Base-by-base conservation (phyloP, 2,113 vertebrate species). In the Dendropsophus ebraccatus region DNA sequence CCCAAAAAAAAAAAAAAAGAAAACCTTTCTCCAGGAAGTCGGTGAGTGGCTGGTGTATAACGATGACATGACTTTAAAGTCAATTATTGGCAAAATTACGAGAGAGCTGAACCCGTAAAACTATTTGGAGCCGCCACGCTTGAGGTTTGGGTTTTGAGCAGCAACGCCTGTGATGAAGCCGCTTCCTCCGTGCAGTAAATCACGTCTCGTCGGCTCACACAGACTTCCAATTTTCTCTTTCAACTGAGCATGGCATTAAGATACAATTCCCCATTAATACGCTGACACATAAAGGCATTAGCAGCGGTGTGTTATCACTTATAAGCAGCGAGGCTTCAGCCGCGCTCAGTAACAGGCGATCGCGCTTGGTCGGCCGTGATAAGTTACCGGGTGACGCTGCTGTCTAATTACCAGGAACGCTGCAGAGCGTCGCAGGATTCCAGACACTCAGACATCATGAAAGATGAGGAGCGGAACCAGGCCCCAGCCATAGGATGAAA, bases 201-300 rank as follows among this genome's bases (percentile, higher is more conserved):
- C 37, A 25, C 72, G 13, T 74, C 72, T 74, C 12, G 41, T 21
- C 28, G 72, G 41, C 72, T 74, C 72, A 8, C 72, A 14, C 72
- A 0, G 37, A 74, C 41, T 25, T 49, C 72, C 41, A 74, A 74
- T 74, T 74, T 47, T 49, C 23, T 41, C 32, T 74, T 25, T 49
- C 70, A 49, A 16, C 41, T 74, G 41, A 47, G 72, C 72, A 49
- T 16, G 30, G 19, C 32, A 79, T 58, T 35, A 58, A 37, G 54
- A 35, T 41, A 58, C 32, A 58, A 41, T 37, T 79, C 76, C 21
- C 25, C 32, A 79, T 79, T 79, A 58, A 58, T 79, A 41, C 54
- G 30, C 32, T 37, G 76, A 79, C 19, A 58, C 32, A 56, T 56
- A 56, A 58, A 79, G 1, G 76, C 5, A 77, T 77, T 77, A 56